Conservation (phyloP, 2,113 vertebrate species). For the Austrofundulus limnaeus region DNA sequence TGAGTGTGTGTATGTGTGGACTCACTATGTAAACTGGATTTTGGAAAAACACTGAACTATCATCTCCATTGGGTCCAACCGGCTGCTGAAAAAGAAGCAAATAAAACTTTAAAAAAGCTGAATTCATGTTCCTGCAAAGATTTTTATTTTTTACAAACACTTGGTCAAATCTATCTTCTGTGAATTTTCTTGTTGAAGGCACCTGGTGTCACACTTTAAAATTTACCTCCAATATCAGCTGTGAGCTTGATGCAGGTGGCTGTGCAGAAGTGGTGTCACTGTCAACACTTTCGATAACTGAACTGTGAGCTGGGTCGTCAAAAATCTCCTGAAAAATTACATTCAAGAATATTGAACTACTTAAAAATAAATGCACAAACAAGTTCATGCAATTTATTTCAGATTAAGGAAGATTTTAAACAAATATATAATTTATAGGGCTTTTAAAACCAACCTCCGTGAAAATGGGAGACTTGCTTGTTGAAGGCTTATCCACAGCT, state of each 20-base stretch:
- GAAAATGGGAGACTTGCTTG: slow-evolving; percentile 10
- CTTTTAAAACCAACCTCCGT: slow-evolving; percentile 38
- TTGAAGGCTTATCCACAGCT: neutral
- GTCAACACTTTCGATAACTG: neutral
- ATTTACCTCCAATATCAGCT: slow-evolving; percentile 49
- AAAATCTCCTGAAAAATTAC: slow-evolving; percentile 46
- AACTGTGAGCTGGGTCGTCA: slow-evolving; percentile 34
- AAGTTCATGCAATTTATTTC: no score
- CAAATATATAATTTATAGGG: neutral
- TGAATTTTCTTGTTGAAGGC: no score
- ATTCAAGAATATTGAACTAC: neutral
- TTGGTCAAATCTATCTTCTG: no score
- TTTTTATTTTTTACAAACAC: neutral
- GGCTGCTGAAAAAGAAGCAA: slow-evolving; percentile 9
- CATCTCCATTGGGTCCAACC: slow-evolving; percentile 24
- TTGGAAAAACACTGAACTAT: slow-evolving; percentile 28
- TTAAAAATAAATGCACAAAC: neutral
- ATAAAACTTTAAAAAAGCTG: neutral
- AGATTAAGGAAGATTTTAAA: neutral
- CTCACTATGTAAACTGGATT: slow-evolving; percentile 64
- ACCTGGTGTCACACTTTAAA: neutral
- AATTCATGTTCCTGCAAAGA: neutral
- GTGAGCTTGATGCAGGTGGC: neutral
- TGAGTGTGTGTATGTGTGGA: slow-evolving; percentile 1
- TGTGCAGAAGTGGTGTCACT: neutral